phyloP scores from a whole-genome alignment of 2,113 vertebrate genomes.

The Odobenus rosmarus region DNA sequence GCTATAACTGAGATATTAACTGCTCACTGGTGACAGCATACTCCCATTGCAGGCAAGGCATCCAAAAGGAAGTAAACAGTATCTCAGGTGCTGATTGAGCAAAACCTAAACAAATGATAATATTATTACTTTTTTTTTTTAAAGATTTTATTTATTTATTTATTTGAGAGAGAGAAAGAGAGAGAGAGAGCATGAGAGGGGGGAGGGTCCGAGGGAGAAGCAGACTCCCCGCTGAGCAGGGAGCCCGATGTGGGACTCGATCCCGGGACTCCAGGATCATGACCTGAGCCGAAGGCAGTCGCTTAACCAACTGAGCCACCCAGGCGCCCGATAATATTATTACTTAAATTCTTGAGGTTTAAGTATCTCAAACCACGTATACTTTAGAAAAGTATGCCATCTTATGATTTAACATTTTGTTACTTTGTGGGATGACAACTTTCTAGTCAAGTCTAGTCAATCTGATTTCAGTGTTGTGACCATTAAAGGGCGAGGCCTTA shows the following conservation, averaged over 20 bases:
- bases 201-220: too few species aligned
- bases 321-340: not conserved
- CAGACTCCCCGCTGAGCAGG: too few species aligned
- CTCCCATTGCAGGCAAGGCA: not conserved
- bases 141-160: too few species aligned
- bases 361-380: not conserved
- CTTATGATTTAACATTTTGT: not conserved
- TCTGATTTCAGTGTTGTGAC: not conserved
- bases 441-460: not conserved
- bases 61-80: not conserved
- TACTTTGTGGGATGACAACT: not conserved
- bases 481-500: not conserved
- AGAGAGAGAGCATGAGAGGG: too few species aligned
- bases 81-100: not conserved
- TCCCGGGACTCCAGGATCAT: too few species aligned
- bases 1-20: not conserved
- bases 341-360: not conserved
- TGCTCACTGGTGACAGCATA: not conserved
- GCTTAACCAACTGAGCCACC: too few species aligned
- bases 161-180: too few species aligned
- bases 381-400: not conserved
- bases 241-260: too few species aligned
- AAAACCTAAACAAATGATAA: not conserved
- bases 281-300: too few species aligned
- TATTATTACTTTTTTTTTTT: not conserved